Percentiles rank a stretch among this genome's conserved stretches.
phyloP scores from a whole-genome alignment of 2,113 vertebrate genomes.

The Stegostoma tigrinum region DNA sequence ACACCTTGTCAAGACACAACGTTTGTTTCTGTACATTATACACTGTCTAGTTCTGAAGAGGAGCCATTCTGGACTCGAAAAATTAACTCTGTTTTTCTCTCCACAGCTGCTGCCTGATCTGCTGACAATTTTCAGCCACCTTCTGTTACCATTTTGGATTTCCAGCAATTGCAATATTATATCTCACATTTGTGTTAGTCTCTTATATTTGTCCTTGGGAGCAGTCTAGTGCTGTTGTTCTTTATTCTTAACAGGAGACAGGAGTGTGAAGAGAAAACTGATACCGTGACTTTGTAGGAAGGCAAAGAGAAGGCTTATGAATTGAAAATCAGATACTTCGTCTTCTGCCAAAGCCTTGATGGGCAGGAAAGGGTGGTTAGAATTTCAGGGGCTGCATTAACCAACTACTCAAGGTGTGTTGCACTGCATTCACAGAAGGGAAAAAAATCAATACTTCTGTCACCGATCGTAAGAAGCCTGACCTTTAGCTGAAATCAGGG shows the following conservation, averaged over 20 bases:
- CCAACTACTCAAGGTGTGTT: not conserved
- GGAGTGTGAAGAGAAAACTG: not conserved
- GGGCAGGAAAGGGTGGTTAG: not conserved
- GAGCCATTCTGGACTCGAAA: too few species aligned
- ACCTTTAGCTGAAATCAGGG: not conserved
- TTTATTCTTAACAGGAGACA: not conserved
- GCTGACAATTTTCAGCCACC: too few species aligned
- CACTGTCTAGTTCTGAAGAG: too few species aligned
- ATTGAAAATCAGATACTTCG: not conserved
- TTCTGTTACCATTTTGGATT: not conserved
- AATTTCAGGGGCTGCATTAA: not conserved
- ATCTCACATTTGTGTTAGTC: too few species aligned
- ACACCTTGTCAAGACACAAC: too few species aligned
- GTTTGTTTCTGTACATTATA: too few species aligned
- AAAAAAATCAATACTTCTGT: constrained; percentile 16
- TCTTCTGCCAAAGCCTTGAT: not conserved
- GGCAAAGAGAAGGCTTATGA: not conserved
- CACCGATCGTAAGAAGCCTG: not conserved
- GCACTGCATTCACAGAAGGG: not conserved
- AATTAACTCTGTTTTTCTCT: too few species aligned
- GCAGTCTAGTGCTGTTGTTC: not conserved
- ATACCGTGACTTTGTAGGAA: not conserved
- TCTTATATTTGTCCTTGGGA: not conserved
- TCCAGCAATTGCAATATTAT: too few species aligned
- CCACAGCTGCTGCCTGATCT: too few species aligned